phyloP scores from a whole-genome alignment of 2,797 vertebrate genomes.

The Sebastes steindachneri region DNA sequence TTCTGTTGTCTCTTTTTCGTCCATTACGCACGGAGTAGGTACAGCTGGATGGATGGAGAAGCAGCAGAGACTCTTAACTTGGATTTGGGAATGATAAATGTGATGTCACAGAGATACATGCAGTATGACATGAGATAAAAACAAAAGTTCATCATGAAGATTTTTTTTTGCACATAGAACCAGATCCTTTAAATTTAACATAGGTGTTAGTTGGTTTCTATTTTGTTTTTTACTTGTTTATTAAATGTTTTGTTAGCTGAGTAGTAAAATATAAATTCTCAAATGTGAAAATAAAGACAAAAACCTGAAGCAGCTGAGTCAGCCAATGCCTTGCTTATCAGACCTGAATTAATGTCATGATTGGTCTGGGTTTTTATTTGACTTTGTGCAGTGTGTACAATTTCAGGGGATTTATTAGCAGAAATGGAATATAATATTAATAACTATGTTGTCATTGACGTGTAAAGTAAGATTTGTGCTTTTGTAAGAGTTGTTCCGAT shows the following conservation, averaged over 20 bases:
- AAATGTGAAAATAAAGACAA: constrained; percentile 39
- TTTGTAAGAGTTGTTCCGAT: no score
- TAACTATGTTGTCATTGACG: no score
- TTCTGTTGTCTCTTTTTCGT: not conserved
- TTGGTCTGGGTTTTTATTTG: not conserved
- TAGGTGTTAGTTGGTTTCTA: not conserved
- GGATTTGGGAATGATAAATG: not conserved
- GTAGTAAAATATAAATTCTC: not conserved
- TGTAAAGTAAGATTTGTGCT: no score
- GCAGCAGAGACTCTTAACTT: not conserved
- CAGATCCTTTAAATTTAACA: not conserved
- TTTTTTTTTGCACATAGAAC: not conserved
- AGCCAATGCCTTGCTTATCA: not conserved
- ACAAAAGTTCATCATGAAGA: not conserved
- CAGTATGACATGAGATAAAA: not conserved
- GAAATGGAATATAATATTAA: no score
- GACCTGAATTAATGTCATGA: not conserved
- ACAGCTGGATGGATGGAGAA: not conserved
- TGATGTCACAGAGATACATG: not conserved
- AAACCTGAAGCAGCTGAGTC: not conserved
- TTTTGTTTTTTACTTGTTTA: constrained; percentile 1
- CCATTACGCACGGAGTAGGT: not conserved
- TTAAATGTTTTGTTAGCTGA: not conserved
- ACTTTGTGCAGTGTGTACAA: not conserved
- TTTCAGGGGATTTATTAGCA: no score